Percentiles rank a stretch among this genome's conserved stretches.
Conservation (phyloP, 2,113 vertebrate species). For the Coptodon rendalli region DNA sequence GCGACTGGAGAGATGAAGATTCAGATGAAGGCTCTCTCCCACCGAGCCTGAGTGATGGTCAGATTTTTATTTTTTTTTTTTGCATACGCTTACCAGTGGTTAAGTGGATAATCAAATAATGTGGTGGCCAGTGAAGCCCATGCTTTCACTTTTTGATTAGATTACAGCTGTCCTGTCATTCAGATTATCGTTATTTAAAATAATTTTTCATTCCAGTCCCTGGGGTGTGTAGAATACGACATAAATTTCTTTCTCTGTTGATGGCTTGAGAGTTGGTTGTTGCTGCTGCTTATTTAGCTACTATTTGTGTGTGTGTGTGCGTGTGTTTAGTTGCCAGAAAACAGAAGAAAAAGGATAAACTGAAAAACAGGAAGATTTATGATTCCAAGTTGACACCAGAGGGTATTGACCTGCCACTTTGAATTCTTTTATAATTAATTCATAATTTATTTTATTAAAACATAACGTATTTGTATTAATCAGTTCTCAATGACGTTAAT, state of each 20-base stretch:
- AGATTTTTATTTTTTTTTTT: neutral
- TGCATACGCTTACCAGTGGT: neutral
- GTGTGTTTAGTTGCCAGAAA: conserved; percentile 83
- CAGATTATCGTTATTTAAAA: neutral
- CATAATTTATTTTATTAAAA: neutral
- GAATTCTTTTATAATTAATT: neutral
- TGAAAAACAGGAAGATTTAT: conserved; percentile 89
- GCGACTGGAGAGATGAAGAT: conserved; percentile 34
- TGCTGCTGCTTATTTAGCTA: neutral
- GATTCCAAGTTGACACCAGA: conserved; percentile 88
- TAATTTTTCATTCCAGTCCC: neutral
- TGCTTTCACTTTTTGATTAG: neutral
- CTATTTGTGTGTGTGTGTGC: neutral
- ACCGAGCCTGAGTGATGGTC: conserved; percentile 83
- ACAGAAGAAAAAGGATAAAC: conserved; percentile 94
- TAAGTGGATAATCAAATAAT: neutral
- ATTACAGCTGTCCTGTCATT: neutral
- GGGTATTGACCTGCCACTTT: conserved; percentile 26
- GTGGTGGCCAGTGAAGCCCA: neutral
- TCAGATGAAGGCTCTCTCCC: conserved; percentile 80
- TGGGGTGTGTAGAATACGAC: neutral
- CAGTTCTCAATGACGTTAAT: neutral
- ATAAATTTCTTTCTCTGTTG: neutral
- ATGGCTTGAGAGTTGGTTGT: neutral
- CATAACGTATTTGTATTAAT: neutral